Evolutionary conservation across 2,888 invertebrate genomes (phyloP), one percentile per base, ranked within the genome.

Genomic region (Antheraea yamamai): DNA sequence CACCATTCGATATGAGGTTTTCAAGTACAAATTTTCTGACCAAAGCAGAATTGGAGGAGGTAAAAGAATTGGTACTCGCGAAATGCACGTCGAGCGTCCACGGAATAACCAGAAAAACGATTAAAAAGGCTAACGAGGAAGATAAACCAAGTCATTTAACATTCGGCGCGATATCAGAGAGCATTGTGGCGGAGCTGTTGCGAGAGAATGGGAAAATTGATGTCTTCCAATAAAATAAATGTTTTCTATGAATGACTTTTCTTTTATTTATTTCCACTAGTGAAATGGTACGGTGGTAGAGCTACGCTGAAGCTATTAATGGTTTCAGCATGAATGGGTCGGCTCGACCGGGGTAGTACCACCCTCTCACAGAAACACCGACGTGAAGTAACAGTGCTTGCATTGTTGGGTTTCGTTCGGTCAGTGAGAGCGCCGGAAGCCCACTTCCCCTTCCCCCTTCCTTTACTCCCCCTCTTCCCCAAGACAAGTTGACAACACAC

Each of bases 31-130:
- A 89, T 82, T 78, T 90, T 1, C 72, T 94, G 10, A 87, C 93
- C 0, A 88, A 89, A 77, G 87, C 87, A 0, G 91, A 92, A 71
- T 82, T 94, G 73, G 81, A 88, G 12, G 89, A 92, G 75, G 83
- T 93, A 0, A 93, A 92, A 75, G 86, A 91, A 47, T 81, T 93
- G 74, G 91, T 94, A 20, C 77, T 90, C 4, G 83, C 83, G 47
- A 87, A 85, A 70, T 88, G 90, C 64, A 82, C 82, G 0, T 92
- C 94, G 0, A 92, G 89, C 75, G 81, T 87, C 0, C 85, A 90
- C 18, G 93, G 92, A 0, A 87, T 93, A 4, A 89, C 81, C 47
- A 87, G 92, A 73, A 85, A 79, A 47, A 86, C 82, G 14, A 75
- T 93, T 0, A 88, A 84, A 77, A 76, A 75, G 0, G 80, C 78